Base-by-base conservation (phyloP, 2,888 invertebrate species). In the Lepidochitona cinerea region DNA sequence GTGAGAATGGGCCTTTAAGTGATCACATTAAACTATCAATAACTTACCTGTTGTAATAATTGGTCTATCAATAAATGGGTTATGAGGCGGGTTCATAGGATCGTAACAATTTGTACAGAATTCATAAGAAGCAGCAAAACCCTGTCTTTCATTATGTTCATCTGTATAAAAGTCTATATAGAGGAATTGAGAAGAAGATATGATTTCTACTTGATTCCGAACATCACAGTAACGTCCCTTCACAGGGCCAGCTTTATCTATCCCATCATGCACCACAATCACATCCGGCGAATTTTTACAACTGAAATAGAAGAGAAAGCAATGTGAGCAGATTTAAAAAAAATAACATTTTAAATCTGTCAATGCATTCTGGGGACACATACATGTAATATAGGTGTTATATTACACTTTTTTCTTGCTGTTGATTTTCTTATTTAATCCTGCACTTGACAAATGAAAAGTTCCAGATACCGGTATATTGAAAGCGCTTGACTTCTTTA, bases 161-260 rank as follows among this genome's bases (percentile, higher is more conserved):
- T 85, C 84, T 3, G 84, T 82, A 64, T 72, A 74, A 75, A 87
- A 86, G 68, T 85, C 81, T 75, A 87, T 83, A 74, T 81, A 84
- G 69, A 86, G 70, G 71, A 83, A 81, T 66, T 78, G 77, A 54
- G 82, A 82, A 36, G 79, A 76, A 14, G 86, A 86, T 26, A 75
- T 70, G 4, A 83, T 59, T 73, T 81, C 79, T 72, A 81, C 79
- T 37, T 79, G 76, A 72, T 85, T 84, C 69, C 81, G 81, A 36
- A 81, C 72, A 52, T 83, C 84, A 77, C 87, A 87, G 70, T 79
- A 81, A 49, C 78, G 75, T 41, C 78, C 80, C 49, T 85, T 75
- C 26, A 84, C 73, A 68, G 76, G 75, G 29, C 78, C 70, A 1
- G 74, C 75, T 53, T 68, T 77, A 68, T 85, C 81, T 41, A 70